Evolutionary conservation across 1,140 invertebrate genomes (phyloP).

Genomic region (Neodiprion fabricii): DNA sequence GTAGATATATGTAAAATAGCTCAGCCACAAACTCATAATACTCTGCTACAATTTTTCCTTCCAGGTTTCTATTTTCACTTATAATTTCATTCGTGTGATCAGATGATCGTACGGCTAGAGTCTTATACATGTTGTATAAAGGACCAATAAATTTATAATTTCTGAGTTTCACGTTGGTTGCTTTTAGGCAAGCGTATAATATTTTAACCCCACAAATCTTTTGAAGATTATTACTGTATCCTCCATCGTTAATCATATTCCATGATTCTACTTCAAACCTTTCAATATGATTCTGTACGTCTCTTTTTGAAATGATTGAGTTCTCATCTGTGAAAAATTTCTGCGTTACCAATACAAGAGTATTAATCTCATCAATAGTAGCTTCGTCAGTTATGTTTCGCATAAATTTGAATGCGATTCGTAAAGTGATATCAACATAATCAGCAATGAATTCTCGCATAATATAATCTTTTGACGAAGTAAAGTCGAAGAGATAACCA

Average conservation of each 20-base stretch:
- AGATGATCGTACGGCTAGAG: background rate
- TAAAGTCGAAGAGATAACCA: constrained; percentile 29
- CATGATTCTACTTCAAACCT: constrained; percentile 26
- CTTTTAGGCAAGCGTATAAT: constrained; percentile 28
- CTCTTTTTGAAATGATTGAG: constrained; percentile 6
- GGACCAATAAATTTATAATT: background rate
- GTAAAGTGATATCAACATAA: constrained; percentile 19
- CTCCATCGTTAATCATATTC: constrained; percentile 23
- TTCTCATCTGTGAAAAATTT: constrained; percentile 19
- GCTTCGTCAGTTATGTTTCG: constrained; percentile 15
- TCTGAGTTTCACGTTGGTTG: background rate
- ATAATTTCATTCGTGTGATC: background rate
- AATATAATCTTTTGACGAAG: background rate
- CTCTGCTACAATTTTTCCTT: constrained; percentile 33
- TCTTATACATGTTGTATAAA: constrained; percentile 1
- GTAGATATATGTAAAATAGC: constrained; percentile 27
- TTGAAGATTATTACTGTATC: constrained; percentile 17
- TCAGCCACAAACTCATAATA: constrained; percentile 31
- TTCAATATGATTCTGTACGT: background rate
- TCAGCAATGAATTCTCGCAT: constrained; percentile 15
- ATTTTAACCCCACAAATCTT: constrained; percentile 32
- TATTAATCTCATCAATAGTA: constrained; percentile 26
- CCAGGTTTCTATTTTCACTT: constrained; percentile 12
- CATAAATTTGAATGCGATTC: constrained; percentile 28
- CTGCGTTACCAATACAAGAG: constrained; percentile 13